Percentiles rank a stretch among this genome's conserved stretches.
Conservation (phyloP, 2,797 vertebrate genomes). For the Phrynocephalus vlangalii region DNA sequence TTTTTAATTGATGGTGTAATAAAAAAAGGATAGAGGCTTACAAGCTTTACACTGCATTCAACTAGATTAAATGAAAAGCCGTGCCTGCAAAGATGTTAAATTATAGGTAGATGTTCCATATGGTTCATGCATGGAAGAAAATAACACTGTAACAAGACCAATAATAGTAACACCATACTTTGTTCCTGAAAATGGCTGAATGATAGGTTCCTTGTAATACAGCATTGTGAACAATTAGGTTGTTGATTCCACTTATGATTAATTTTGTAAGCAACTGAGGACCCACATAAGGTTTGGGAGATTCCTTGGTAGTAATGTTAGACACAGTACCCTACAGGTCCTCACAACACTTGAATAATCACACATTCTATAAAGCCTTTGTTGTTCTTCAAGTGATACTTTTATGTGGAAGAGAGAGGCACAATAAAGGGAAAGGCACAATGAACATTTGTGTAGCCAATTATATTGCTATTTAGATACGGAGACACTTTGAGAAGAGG, state of each 20-base stretch:
- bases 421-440: background rate
- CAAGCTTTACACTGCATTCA: conserved; percentile 79
- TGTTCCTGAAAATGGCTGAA: conserved; percentile 70
- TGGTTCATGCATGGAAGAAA: conserved; percentile 78
- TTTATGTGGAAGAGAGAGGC: background rate
- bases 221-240: background rate
- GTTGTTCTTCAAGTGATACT: background rate
- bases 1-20: conserved; percentile 73
- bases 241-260: background rate
- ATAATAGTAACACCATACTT: conserved; percentile 63
- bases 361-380: background rate
- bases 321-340: background rate
- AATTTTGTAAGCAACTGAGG: background rate
- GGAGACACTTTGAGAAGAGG: background rate
- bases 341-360: background rate
- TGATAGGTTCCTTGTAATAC: background rate
- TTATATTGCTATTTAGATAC: too few relatives aligned
- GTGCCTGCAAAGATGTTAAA: conserved; percentile 73
- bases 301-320: background rate
- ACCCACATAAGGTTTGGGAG: background rate
- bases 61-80: conserved; percentile 70
- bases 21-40: conserved; percentile 73
- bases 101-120: conserved; percentile 70
- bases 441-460: background rate
- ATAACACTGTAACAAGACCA: conserved; percentile 75